Base-by-base conservation (phyloP, 1,140 invertebrate species). In the Onthophagus taurus region DNA sequence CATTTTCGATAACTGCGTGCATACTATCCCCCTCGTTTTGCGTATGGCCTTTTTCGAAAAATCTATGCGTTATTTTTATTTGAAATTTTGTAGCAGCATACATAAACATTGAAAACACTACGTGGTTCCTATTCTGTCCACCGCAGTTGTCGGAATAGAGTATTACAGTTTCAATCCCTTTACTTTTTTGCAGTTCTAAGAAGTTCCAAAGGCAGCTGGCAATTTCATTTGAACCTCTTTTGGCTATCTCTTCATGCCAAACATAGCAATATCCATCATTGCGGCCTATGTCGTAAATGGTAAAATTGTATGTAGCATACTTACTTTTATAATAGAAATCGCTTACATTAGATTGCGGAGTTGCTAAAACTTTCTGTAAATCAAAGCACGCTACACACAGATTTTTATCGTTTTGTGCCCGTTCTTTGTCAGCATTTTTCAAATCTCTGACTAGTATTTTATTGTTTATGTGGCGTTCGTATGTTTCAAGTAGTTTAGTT, bases 201-300 rank as follows among this genome's bases (percentile, higher is more conserved):
- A 51, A 60, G 19, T 54, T 39, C 7, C 41, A 47, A 16, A 58
- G 33, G 39, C 42, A 58, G 12, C 43, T 53, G 7, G 51, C 44
- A 29, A 63, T 45, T 52, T 63, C 57, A 47, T 60, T 54, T 36
- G 57, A 42, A 23, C 57, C 53, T 45, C 51, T 35, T 35, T 21
- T 20, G 19, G 31, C 7, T 41, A 46, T 20, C 3, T 20, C 11
- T 36, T 46, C 24, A 37, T 46, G 24, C 44, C 44, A 46, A 2
- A 21, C 20, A 35, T 44, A 44, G 23, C 30, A 38, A 17, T 17
- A 37, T 21, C 36, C 44, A 8, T 46, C 12, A 31, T 46, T 46
- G 18, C 36, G 39, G 14, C 44, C 36, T 20, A 47, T 12, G 23
- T 47, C 37, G 17, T 33, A 47, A 8, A 47, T 29, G 12, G 45